Evolutionary conservation across 2,113 vertebrate species (phyloP).

Genomic region (Condylura cristata): DNA sequence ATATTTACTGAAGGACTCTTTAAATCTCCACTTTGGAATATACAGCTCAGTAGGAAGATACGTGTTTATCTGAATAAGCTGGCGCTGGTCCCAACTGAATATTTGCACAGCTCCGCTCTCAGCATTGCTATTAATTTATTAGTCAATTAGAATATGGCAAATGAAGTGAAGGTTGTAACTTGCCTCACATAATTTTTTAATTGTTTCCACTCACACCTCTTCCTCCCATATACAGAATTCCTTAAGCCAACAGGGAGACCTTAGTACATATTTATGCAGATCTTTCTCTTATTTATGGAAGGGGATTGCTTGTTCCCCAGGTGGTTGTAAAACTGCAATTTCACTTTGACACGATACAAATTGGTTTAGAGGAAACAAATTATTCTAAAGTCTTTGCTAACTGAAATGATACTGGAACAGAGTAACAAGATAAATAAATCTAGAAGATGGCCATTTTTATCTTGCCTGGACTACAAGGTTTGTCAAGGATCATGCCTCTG

Average conservation of each 20-base stretch:
- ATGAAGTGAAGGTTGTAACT: slow-evolving; percentile 22
- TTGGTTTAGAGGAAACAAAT: slow-evolving; percentile 87
- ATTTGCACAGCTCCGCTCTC: neutral
- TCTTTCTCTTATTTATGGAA: slow-evolving; percentile 84
- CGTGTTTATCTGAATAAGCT: neutral
- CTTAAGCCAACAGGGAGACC: slow-evolving; percentile 74
- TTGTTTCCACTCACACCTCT: slow-evolving; percentile 17
- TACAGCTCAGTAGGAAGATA: neutral
- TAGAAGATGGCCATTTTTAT: slow-evolving; percentile 66
- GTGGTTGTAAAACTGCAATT: slow-evolving; percentile 83
- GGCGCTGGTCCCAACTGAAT: neutral
- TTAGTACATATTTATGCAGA: slow-evolving; percentile 84
- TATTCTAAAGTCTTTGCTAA: slow-evolving; percentile 83
- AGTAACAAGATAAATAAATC: slow-evolving; percentile 70
- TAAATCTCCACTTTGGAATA: neutral
- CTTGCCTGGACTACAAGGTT: slow-evolving; percentile 37
- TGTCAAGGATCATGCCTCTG: slow-evolving; percentile 61
- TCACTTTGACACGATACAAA: slow-evolving; percentile 86
- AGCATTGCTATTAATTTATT: slow-evolving; percentile 29
- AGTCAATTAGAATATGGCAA: slow-evolving; percentile 50
- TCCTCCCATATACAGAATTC: slow-evolving; percentile 53
- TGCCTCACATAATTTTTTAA: slow-evolving; percentile 44
- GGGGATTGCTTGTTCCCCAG: slow-evolving; percentile 78
- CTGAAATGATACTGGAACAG: slow-evolving; percentile 56
- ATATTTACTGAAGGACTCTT: neutral